These are phyloP conservation scores for Anoplopoma fimbria DNA, from an alignment of 2,113 vertebrate species.

Conservation along the genomic window DNA sequence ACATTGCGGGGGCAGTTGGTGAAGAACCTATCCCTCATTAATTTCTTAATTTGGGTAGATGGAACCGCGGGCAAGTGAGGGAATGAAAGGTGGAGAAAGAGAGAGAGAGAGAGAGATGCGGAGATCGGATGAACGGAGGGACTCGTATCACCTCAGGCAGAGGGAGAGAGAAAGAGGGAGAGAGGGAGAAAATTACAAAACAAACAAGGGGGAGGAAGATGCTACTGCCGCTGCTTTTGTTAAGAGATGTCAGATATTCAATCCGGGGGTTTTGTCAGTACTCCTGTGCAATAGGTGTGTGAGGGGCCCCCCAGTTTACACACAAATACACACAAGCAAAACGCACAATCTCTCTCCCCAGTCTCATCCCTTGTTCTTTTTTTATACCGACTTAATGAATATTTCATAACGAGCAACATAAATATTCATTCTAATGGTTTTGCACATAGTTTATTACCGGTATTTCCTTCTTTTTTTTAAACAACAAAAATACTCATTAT, in stretches of 20 bases:
- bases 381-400: slow-evolving; percentile 93
- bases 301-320: slow-evolving; percentile 78
- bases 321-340: slow-evolving; percentile 59
- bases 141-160: slow-evolving; percentile 89
- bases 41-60: slow-evolving; percentile 97
- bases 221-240: slow-evolving; percentile 83
- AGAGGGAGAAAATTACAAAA: slow-evolving; percentile 15
- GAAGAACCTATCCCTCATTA: slow-evolving; percentile 98
- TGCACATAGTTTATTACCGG: slow-evolving; percentile 95
- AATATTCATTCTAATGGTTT: slow-evolving; percentile 99
- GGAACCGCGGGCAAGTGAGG: slow-evolving; percentile 79
- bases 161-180: slow-evolving; percentile 68
- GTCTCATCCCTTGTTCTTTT: slow-evolving; percentile 78
- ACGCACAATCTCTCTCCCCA: slow-evolving; percentile 62
- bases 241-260: slow-evolving; percentile 94
- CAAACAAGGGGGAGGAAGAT: slow-evolving; percentile 84
- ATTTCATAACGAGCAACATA: slow-evolving; percentile 97
- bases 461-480: slow-evolving; percentile 86
- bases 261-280: slow-evolving; percentile 91
- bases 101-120: slow-evolving; percentile 85
- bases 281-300: slow-evolving; percentile 75
- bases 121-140: slow-evolving; percentile 87
- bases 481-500: slow-evolving; percentile 97
- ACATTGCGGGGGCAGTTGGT: slow-evolving; percentile 95
- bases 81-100: slow-evolving; percentile 74